Base-by-base conservation (phyloP, 2,797 vertebrate species). In the Sylvia borin region DNA sequence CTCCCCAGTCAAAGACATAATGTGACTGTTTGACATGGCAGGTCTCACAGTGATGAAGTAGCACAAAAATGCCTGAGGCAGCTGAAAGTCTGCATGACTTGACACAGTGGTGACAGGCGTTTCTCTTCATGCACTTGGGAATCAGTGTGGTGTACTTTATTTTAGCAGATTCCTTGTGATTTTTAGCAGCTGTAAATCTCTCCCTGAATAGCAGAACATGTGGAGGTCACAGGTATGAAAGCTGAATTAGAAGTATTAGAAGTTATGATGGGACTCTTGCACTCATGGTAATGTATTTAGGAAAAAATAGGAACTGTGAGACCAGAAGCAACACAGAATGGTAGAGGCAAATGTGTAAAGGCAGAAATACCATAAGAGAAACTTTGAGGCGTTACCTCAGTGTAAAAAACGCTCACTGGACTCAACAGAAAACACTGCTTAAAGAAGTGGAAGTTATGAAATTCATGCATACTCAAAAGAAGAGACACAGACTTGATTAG, bases 281-380 rank as follows among this genome's bases (percentile, higher is more conserved):
- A 34, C 13, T 62, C 9, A 1, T 4, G 4, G 60, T 58, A 81
- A 83, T 0, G 0, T 13, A 53, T 4, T 8, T 9, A 71, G 40
- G 10, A 36, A 42, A 84, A 88, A 74, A 34, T 4, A 67, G 27
- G 32, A 90, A 51, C 64, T 57, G 16, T 31, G 57, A 87, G 38
- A 90, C 14, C n/a, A 58, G 25, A 66, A 66, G 66, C 71, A 82
- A 66, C 16, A 74, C 3, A 31, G n/a, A 9, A 16, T 11, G 13
- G 43, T 10, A 77, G 48, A 74, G 12, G 12, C 16, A 60, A 70
- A 76, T 2, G 12, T 13, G 31, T 34, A 57, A 64, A 87, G 55
- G 60, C 3, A 27, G 53, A 61, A 80, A 88, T 32, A 67, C 17
- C 17, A 7, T 19, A 88, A 11, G 21, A 74, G 51, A 82, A 88